These are phyloP conservation scores for Pegoplata infirma DNA, from an alignment of 2,888 invertebrate species.

Conservation along the genomic window DNA sequence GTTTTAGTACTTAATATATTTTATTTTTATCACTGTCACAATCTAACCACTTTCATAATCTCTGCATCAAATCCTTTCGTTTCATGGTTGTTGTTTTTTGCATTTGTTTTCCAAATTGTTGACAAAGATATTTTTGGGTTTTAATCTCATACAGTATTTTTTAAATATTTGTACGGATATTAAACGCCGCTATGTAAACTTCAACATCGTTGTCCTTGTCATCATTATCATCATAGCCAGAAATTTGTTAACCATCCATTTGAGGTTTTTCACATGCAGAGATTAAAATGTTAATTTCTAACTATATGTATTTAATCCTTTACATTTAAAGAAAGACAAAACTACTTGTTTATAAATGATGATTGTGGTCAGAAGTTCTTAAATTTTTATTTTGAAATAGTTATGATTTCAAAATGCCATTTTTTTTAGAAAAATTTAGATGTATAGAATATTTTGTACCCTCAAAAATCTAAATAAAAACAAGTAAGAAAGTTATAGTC, in stretches of 20 bases:
- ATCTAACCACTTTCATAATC: conserved; percentile 54
- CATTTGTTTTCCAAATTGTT: conserved; percentile 19
- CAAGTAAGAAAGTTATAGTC: too few relatives aligned
- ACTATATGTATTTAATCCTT: conserved; percentile 54
- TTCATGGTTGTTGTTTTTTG: conserved; percentile 19
- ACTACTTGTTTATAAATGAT: too few relatives aligned
- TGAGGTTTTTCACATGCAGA: conserved; percentile 36
- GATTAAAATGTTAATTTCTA: conserved; percentile 46
- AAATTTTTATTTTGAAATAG: too few relatives aligned
- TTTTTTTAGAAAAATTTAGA: too few relatives aligned
- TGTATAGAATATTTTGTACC: too few relatives aligned
- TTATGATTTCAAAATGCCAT: too few relatives aligned
- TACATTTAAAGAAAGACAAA: background rate
- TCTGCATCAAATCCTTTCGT: conserved; percentile 46
- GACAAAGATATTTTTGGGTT: conserved; percentile 57
- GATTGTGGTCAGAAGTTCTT: too few relatives aligned
- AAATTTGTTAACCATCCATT: conserved; percentile 13
- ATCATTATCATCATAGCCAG: background rate
- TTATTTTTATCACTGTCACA: conserved; percentile 53
- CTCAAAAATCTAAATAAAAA: too few relatives aligned
- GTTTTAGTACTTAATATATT: conserved; percentile 22
- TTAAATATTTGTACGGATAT: conserved; percentile 73
- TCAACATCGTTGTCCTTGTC: conserved; percentile 26
- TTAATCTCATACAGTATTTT: conserved; percentile 65
- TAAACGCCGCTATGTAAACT: conserved; percentile 62